These are phyloP conservation scores for Eciton burchellii DNA, from an alignment of 1,140 invertebrate species.

Conservation along the genomic window DNA sequence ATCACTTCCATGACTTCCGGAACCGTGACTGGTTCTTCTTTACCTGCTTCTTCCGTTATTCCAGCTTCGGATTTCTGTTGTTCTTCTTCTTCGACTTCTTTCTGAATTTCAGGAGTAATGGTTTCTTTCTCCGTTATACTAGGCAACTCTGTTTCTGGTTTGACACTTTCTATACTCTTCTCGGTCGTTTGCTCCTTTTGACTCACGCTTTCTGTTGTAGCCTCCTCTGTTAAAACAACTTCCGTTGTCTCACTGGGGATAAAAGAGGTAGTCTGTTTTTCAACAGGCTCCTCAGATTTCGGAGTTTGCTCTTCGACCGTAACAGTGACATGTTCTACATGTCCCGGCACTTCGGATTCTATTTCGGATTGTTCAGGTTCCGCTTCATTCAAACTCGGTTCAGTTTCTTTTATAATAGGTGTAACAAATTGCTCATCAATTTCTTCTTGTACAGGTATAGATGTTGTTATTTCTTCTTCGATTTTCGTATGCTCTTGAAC, in stretches of 20 bases:
- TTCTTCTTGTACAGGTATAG: neutral
- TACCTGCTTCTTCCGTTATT: conserved; percentile 53
- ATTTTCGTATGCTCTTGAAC: neutral
- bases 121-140: conserved; percentile 31
- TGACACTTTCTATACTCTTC: neutral
- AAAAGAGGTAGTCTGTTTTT: conserved; percentile 34
- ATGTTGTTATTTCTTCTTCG: conserved; percentile 25
- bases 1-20: conserved; percentile 31
- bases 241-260: conserved; percentile 21
- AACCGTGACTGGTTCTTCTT: conserved; percentile 53
- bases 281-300: conserved; percentile 6
- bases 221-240: conserved; percentile 42
- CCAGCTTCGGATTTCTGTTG: conserved; percentile 62
- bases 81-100: conserved; percentile 38
- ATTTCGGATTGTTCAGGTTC: conserved; percentile 40
- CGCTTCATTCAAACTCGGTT: neutral
- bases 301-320: conserved; percentile 17
- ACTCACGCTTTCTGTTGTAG: conserved; percentile 25
- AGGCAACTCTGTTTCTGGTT: conserved; percentile 41
- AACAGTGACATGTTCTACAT: conserved; percentile 34
- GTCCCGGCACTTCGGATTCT: conserved; percentile 8
- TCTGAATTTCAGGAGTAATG: neutral
- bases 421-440: neutral
- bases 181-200: conserved; percentile 36
- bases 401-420: neutral